Base-by-base conservation (phyloP, 2,113 vertebrate genomes). In the Sphyrna mokarran region DNA sequence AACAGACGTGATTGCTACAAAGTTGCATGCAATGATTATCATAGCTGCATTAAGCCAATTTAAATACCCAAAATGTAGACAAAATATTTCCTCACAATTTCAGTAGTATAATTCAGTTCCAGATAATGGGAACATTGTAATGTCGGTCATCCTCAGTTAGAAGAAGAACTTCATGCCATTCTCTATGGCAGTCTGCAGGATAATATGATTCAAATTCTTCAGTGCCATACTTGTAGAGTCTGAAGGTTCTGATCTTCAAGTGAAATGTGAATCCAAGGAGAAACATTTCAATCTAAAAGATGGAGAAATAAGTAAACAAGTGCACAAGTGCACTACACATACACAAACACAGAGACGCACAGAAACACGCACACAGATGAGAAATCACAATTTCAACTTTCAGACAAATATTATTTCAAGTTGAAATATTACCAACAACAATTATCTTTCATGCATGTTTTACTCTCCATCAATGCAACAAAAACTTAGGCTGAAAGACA, bases 191-290 rank as follows among this genome's bases (percentile, higher is more conserved):
- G 95, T 97, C 96, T 37, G 97, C 97, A 0, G 97, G 97, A 95
- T 97, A 98, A 94, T 72, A 97, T 33, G 97, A 97, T 96, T 97
- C 95, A 96, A 98, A 98, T 96, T 97, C 97, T 96, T 97, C 97
- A 61, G 97, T 97, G 95, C 97, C 97, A 96, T 98, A 97, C 96
- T 97, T 98, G 96, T 96, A 97, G 76, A 98, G 96, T 95, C 97
- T 97, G 96, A 98, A 98, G 95, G 98, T 97, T 96, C 96, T 97
- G 96, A 98, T 98, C 96, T 97, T 98, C 58, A 98, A 96, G 97
- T 98, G 96, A 96, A 98, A 97, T 96, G 97, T 96, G 93, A 98
- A 97, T 95, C 97, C 98, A 69, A 98, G 97, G 96, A 98, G 97
- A 96, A 96, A 97, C 96, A 98, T 96, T 96, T 98, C 98, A 96